Evolutionary conservation across 2,888 invertebrate species (phyloP).

Genomic region (Pristionchus arcanus): DNA sequence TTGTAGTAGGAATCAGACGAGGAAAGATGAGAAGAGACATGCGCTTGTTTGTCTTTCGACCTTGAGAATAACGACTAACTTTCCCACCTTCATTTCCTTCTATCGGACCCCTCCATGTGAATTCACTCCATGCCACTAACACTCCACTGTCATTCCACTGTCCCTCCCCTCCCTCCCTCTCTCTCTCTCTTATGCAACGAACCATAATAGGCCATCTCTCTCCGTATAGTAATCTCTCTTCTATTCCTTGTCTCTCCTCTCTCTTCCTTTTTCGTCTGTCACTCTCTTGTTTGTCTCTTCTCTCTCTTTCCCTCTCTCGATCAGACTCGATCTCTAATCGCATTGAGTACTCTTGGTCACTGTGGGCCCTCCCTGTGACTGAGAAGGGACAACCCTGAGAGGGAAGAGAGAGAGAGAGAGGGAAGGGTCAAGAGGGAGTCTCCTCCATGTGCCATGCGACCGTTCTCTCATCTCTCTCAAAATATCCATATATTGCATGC

Average conservation of each 20-base stretch:
- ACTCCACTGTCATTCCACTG: neutral
- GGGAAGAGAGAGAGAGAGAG: neutral
- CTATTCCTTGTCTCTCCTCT: neutral
- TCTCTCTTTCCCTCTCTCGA: constrained; percentile 11
- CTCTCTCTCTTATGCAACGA: constrained; percentile 7
- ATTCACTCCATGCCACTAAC: neutral
- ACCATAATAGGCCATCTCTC: constrained; percentile 28
- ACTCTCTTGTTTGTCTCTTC: neutral
- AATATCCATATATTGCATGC: neutral
- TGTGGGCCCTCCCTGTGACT: neutral
- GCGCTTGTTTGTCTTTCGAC: neutral
- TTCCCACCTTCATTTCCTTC: neutral
- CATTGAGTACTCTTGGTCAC: constrained; percentile 18
- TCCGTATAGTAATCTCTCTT: constrained; percentile 10
- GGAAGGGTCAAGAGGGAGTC: constrained; percentile 31
- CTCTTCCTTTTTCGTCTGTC: neutral
- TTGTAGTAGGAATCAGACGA: neutral
- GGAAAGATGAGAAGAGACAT: neutral
- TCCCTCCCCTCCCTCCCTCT: constrained; percentile 9
- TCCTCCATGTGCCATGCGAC: neutral
- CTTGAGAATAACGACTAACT: constrained; percentile 16
- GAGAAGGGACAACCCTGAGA: neutral
- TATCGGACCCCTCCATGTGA: neutral
- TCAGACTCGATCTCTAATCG: constrained; percentile 4
- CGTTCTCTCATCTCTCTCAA: neutral